These are phyloP conservation scores for Callorhinus ursinus DNA, from an alignment of 2,113 vertebrate genomes.

Conservation along the genomic window DNA sequence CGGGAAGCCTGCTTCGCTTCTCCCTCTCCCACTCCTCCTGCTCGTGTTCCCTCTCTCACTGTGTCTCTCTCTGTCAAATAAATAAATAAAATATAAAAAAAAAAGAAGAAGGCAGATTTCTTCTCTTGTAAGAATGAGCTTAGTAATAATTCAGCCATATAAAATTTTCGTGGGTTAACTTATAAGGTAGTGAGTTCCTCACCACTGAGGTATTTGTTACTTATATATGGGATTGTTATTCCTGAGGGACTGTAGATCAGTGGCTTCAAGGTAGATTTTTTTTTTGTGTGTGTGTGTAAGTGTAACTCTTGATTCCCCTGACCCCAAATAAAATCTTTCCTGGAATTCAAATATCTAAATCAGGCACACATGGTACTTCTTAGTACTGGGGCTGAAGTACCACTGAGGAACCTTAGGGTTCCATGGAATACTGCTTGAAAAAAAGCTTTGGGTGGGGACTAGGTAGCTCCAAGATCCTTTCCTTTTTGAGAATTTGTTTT, in stretches of 20 bases:
- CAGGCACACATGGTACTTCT: background rate
- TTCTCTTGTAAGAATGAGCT: background rate
- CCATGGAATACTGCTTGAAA: background rate
- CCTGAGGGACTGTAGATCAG: background rate
- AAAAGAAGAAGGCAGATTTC: background rate
- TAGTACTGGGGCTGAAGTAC: background rate
- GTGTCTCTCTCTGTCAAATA: too few relatives aligned
- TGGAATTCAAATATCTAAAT: background rate
- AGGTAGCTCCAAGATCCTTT: background rate
- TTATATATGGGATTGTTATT: background rate
- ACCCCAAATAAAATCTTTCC: background rate
- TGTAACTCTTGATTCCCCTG: background rate
- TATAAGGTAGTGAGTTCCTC: background rate
- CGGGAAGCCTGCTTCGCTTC: too few relatives aligned
- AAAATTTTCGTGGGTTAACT: background rate
- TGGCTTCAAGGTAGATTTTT: background rate
- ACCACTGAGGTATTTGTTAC: background rate
- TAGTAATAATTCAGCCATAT: background rate
- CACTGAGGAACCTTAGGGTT: background rate
- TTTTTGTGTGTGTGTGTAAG: background rate
- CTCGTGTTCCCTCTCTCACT: too few relatives aligned
- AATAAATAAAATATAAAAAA: too few relatives aligned
- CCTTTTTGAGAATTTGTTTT: background rate
- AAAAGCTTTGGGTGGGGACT: background rate
- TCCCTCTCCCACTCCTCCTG: too few relatives aligned